Base-by-base conservation (phyloP, 2,113 vertebrate genomes). In the Lamprologus lemairii region DNA sequence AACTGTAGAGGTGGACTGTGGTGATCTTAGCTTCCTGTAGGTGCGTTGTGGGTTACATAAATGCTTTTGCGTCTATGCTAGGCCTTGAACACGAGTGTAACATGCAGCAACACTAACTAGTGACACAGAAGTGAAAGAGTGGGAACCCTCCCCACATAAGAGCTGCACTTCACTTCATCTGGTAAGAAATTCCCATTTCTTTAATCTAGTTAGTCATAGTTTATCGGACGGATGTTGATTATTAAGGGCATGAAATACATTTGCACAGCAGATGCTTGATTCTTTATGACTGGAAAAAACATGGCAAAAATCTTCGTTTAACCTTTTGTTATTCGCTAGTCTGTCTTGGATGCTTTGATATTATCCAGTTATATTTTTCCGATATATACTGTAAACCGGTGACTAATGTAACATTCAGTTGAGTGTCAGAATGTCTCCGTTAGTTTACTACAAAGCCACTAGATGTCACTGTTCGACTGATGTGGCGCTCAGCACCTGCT, bases 381-480 rank as follows among this genome's bases (percentile, higher is more conserved):
- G 45, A 47, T 49, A 31, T 31, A 31, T 31, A 12, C 16, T 31
- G 26, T 26, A 51, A 51, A 13, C 17, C 17, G 7, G 16, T 31
- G 26, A 51, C 45, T 31, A 31, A 26, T 45, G 4, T 2, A 33
- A 13, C 45, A 33, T 49, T 51, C 9, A 51, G n/a, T 13, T 71
- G 4, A 37, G 13, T 2, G 23, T 75, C 42, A 31, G 40, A 47
- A 75, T 49, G 40, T 73, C 40, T 45, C 9, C 5, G 16, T 3
- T 0, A 71, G 17, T 81, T 58, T 31, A 58, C 4, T 0, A 49
- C 21, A 86, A 8, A 81, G 26, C 92, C 95, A 90, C 91, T 93
- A 95, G 94, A 83, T 91, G 94, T 92, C 90, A 6, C 45, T 65
- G 7, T 86, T 14, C 4, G 57, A 23, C 55, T 40, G 60, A 28